Base-by-base conservation (phyloP, 1,140 invertebrate species). In the Rhagoletis pomonella region DNA sequence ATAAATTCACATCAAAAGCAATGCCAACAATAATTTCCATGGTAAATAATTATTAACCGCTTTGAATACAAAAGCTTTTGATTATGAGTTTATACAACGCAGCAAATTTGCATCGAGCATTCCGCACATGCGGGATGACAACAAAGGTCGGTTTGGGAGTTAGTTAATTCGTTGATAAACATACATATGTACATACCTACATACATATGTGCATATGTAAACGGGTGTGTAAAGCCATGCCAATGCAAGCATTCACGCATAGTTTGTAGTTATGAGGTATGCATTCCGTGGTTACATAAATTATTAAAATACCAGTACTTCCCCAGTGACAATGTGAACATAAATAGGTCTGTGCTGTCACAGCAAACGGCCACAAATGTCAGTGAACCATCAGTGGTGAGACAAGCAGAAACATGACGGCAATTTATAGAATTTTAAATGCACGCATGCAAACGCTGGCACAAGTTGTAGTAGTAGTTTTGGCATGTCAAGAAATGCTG, bases 341-440 rank as follows among this genome's bases (percentile, higher is more conserved):
- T 81, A 81, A 81, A 81, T 81, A 81, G 73, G 47, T 55, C 73
- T 50, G 47, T 9, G 73, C 73, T 81, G 44, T 81, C 73, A 81
- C 47, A 81, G 19, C 44, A 19, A 29, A 55, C 47, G 73, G 47
- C 73, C 73, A 17, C 47, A 81, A 81, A 81, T 55, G 73, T 81
- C 73, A 81, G 73, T 81, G 44, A 81, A 81, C 73, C 44, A 3
- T 81, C 47, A 81, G 4, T 14, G 6, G 73, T 55, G 44, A 19
- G 9, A 81, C 73, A 55, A 12, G 19, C 73, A 19, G 12, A 81
- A 55, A 81, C 73, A 81, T 55, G 73, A 81, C 73, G 44, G 73
- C 73, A 81, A n/a, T 81, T 81, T 29, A 81, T 81, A 55, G 47
- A 81, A 81, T 81, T 81, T 55, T 81, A 81, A 19, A 81, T 17